Conservation (phyloP, 2,797 vertebrate genomes). For the Gobionotothen gibberifrons region DNA sequence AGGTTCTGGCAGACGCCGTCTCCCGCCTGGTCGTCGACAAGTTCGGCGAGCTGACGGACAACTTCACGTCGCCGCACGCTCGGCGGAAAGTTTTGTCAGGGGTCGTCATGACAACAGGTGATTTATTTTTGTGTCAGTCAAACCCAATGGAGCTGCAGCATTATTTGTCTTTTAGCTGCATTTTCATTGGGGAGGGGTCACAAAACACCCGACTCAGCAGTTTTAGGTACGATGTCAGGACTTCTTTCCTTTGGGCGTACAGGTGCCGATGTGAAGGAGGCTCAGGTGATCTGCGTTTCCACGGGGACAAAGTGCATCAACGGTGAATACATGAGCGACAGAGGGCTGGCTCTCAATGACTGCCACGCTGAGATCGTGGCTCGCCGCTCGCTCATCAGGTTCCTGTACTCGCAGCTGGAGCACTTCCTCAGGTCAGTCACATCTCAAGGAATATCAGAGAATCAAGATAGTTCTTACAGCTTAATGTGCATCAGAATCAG, state of each 20-base stretch:
- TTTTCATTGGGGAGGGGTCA: no score
- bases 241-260: background rate
- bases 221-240: background rate
- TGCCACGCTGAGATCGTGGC: conserved; percentile 96
- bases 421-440: conserved; percentile 87
- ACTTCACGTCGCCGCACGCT: conserved; percentile 93
- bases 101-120: conserved; percentile 97
- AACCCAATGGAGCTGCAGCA: background rate
- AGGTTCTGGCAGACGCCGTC: conserved; percentile 95
- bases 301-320: conserved; percentile 97
- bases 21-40: conserved; percentile 94
- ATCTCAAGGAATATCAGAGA: background rate
- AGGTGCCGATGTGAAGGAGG: conserved; percentile 94
- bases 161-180: background rate
- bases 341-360: conserved; percentile 93
- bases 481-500: background rate
- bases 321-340: conserved; percentile 95
- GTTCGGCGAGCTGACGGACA: conserved; percentile 94
- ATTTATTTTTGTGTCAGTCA: background rate
- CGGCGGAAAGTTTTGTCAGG: conserved; percentile 95
- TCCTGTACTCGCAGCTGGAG: conserved; percentile 93
- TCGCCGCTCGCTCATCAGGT: conserved; percentile 91
- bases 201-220: no score
- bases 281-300: conserved; percentile 93
- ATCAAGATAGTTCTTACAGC: background rate